These are phyloP conservation scores for Bombus pascuorum DNA, from an alignment of 1,140 invertebrate species.

Conservation along the genomic window DNA sequence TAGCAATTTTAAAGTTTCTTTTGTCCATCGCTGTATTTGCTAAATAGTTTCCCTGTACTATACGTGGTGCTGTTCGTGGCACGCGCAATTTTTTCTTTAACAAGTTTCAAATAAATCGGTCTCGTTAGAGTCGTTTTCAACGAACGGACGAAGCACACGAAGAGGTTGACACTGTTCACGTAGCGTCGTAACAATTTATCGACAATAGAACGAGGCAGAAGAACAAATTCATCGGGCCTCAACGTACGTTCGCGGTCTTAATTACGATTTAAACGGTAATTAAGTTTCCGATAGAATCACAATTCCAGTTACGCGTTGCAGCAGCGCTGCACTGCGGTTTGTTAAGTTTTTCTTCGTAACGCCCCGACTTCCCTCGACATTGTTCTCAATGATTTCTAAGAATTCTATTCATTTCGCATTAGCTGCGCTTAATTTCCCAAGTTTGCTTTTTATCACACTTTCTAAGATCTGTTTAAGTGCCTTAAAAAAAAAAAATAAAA, in stretches of 20 bases:
- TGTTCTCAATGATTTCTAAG: constrained; percentile 11
- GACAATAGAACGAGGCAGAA: neutral
- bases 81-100: neutral
- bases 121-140: neutral
- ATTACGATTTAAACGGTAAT: constrained; percentile 44
- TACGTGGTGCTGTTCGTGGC: neutral
- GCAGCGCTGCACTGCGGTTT: neutral
- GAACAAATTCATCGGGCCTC: neutral
- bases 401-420: neutral
- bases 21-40: neutral
- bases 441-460: neutral
- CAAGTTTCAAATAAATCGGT: neutral
- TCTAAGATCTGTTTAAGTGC: neutral
- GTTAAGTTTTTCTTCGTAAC: constrained; percentile 14
- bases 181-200: constrained; percentile 12
- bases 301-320: constrained; percentile 24
- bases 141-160: neutral
- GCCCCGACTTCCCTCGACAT: neutral
- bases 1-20: no score
- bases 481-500: neutral
- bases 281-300: constrained; percentile 41
- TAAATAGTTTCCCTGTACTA: neutral
- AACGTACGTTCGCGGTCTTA: constrained; percentile 28
- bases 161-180: constrained; percentile 26
- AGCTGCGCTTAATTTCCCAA: neutral